Conservation (phyloP, 2,888 invertebrate genomes). For the Apomyelois bistriatella region DNA sequence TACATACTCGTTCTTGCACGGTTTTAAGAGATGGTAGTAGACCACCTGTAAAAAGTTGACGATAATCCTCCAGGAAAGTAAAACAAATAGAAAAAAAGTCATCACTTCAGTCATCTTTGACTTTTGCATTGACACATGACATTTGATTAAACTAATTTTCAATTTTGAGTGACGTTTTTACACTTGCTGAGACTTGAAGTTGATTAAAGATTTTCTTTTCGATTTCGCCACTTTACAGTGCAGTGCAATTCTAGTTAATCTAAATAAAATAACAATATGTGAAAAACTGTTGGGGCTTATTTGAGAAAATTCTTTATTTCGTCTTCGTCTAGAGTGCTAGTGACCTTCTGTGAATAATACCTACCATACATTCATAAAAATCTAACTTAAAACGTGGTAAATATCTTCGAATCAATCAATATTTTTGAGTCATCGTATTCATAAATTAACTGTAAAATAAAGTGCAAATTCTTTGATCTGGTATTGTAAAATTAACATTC, state of each 20-base stretch:
- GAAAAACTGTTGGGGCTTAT: conserved; percentile 37
- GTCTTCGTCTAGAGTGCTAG: background rate
- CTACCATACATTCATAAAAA: background rate
- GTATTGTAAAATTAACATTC: background rate
- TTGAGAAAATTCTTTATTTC: background rate
- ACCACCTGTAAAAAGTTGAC: no score
- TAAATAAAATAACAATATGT: conserved; percentile 44
- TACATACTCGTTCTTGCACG: no score
- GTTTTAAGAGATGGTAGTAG: no score
- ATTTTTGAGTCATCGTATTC: background rate
- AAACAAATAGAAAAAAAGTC: no score
- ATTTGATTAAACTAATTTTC: no score
- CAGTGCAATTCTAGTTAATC: background rate
- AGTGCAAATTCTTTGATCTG: background rate
- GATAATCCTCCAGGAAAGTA: no score
- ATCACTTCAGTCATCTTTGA: no score
- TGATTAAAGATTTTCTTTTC: background rate
- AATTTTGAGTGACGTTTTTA: no score
- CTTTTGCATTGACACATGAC: no score
- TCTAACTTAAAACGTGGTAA: background rate
- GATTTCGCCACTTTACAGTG: conserved; percentile 25
- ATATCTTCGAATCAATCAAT: conserved; percentile 11
- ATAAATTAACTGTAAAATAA: conserved; percentile 5
- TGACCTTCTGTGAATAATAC: background rate
- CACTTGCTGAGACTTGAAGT: no score